phyloP scores from a whole-genome alignment of 2,113 vertebrate genomes.

The Corythaeola cristata region DNA sequence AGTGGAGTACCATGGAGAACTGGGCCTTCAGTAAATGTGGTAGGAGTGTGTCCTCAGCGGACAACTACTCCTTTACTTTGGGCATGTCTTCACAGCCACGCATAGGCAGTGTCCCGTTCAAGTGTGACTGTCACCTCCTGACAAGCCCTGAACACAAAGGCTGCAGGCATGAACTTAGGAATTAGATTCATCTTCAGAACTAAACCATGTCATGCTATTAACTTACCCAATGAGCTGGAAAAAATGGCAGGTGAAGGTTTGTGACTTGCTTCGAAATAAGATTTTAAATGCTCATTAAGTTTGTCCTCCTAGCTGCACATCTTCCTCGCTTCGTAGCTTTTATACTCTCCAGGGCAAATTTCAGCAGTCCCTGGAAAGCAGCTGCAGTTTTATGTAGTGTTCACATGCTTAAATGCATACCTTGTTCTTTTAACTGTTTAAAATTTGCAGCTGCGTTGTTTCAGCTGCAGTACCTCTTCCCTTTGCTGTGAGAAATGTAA shows the following conservation, averaged over 20 bases:
- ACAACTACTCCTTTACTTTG: background rate
- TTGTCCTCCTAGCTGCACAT: background rate
- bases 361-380: background rate
- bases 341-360: background rate
- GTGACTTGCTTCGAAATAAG: background rate
- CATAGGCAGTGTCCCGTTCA: fast-evolving
- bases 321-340: background rate
- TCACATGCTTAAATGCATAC: background rate
- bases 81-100: background rate
- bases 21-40: background rate
- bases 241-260: background rate
- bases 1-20: background rate
- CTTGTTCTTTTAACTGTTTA: background rate
- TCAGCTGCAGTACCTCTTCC: background rate
- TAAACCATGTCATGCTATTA: background rate
- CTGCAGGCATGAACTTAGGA: background rate
- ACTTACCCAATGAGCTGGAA: background rate
- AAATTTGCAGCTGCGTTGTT: background rate
- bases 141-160: background rate
- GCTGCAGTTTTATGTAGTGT: background rate
- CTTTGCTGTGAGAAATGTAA: background rate
- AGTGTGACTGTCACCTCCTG: background rate
- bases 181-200: background rate
- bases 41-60: fast-evolving
- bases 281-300: background rate